Percentiles rank a stretch among this genome's conserved stretches.
Evolutionary conservation across 2,888 invertebrate species (phyloP).

Genomic region (Lasioglossum morio): DNA sequence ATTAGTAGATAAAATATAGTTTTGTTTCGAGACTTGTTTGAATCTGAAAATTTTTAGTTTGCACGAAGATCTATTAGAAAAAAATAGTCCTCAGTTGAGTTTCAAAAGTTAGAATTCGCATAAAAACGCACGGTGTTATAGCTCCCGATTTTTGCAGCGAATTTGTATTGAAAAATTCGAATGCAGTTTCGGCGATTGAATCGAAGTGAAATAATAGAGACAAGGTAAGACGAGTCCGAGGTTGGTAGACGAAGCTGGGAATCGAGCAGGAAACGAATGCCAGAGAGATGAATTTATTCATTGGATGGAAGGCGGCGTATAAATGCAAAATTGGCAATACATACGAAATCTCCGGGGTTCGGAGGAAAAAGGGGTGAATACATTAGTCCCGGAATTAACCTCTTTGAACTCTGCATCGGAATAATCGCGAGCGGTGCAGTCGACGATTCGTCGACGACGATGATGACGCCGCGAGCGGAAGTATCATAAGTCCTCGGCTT

Average conservation of each 20-base stretch:
- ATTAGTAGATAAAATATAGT: not conserved
- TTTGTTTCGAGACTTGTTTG: no score
- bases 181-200: not conserved
- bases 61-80: not conserved
- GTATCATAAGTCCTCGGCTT: not conserved
- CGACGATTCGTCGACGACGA: slow-evolving; percentile 72
- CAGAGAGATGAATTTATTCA: slow-evolving; percentile 84
- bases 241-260: not conserved
- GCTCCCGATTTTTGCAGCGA: not conserved
- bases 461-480: not conserved
- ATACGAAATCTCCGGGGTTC: slow-evolving; percentile 84
- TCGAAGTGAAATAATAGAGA: not conserved
- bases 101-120: no score
- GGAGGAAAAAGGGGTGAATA: slow-evolving; percentile 85
- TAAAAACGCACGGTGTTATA: no score
- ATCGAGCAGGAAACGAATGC: slow-evolving; percentile 43
- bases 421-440: slow-evolving; percentile 80
- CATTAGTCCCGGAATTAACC: slow-evolving; percentile 84
- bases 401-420: slow-evolving; percentile 82
- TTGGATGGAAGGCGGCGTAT: slow-evolving; percentile 81
- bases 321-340: slow-evolving; percentile 85
- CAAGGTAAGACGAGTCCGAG: not conserved
- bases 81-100: not conserved
- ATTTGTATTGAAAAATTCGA: not conserved
- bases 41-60: not conserved